A percentile compares a stretch with the other conserved stretches of the same genome.
These are phyloP conservation scores for Drosophila acutilabella DNA, from an alignment of 2,888 invertebrate species.

Conservation along the genomic window DNA sequence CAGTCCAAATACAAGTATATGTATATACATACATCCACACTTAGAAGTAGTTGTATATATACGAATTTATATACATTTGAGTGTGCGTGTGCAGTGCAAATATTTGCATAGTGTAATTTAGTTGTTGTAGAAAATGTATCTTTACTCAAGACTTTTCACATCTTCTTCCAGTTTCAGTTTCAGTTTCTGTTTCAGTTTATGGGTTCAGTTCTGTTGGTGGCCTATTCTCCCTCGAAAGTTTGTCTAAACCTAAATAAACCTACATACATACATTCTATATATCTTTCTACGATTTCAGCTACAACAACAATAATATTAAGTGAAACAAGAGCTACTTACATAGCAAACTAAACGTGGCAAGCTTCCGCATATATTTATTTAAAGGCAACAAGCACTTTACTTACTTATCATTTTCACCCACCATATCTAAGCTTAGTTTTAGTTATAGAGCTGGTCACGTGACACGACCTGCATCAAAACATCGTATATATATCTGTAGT, in stretches of 20 bases:
- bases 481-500: too few relatives aligned
- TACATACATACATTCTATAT: constrained; percentile 4
- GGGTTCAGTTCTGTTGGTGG: constrained; percentile 4
- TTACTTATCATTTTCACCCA: constrained; percentile 41
- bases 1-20: constrained; percentile 11
- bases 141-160: constrained; percentile 71
- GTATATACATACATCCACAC: constrained; percentile 2
- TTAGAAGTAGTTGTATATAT: neutral
- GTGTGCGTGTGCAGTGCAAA: constrained; percentile 53
- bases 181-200: constrained; percentile 16
- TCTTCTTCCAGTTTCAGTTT: constrained; percentile 16
- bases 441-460: neutral
- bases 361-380: constrained; percentile 64
- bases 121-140: constrained; percentile 68
- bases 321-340: constrained; percentile 32
- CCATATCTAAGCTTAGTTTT: neutral
- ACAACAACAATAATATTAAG: constrained; percentile 45
- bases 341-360: constrained; percentile 40
- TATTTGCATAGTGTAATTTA: constrained; percentile 78
- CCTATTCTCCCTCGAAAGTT: constrained; percentile 24
- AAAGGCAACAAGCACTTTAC: constrained; percentile 72
- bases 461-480: too few relatives aligned
- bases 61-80: constrained; percentile 10
- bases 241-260: constrained; percentile 38
- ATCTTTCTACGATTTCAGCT: constrained; percentile 29